Conservation (phyloP, 37 sponge, comb jelly and placozoan species). For the Bolinopsis microptera region DNA sequence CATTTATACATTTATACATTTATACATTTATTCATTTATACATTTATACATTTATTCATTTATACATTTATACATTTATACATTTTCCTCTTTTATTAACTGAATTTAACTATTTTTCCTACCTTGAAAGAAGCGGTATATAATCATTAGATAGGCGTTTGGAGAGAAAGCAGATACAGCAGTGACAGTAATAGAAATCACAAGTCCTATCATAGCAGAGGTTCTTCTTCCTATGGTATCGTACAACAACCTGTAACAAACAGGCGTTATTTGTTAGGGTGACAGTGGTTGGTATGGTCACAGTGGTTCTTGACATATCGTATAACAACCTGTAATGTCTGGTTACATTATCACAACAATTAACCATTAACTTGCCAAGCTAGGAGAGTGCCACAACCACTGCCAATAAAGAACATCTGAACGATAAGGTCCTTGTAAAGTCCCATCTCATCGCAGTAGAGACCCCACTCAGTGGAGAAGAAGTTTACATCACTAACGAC, state of each 20-base stretch:
- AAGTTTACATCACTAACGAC: neutral
- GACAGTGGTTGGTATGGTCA: too few species aligned
- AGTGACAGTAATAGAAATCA: neutral
- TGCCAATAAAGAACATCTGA: neutral
- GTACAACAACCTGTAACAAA: neutral
- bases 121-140: constrained; percentile 39
- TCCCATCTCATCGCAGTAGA: neutral
- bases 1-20: too few species aligned
- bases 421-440: neutral
- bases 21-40: too few species aligned
- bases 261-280: too few species aligned
- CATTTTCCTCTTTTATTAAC: too few species aligned
- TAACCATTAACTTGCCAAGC: neutral
- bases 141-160: neutral
- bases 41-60: too few species aligned
- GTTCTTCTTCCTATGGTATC: constrained; percentile 2
- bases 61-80: too few species aligned
- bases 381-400: neutral
- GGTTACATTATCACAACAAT: too few species aligned
- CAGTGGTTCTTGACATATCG: neutral
- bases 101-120: too few species aligned
- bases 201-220: constrained; percentile 12
- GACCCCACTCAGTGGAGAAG: constrained; percentile 51
- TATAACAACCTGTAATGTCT: neutral
- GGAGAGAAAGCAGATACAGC: constrained; percentile 26